Conservation (phyloP, 2,888 invertebrate genomes). For the Harpalus rubripes region DNA sequence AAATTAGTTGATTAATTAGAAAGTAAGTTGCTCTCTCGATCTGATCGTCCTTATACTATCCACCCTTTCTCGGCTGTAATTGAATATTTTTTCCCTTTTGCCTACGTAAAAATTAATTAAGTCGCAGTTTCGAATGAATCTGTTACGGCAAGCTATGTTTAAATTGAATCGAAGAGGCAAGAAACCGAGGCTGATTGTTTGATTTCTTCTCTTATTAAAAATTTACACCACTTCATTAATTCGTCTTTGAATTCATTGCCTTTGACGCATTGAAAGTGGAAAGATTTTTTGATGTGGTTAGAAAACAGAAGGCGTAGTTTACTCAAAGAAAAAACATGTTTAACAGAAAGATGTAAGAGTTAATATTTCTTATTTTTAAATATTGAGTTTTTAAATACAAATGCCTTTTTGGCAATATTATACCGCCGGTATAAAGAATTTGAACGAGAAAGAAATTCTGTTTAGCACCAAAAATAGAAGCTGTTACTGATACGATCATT, state of each 20-base stretch:
- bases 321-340: background rate
- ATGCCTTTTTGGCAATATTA: too few relatives aligned
- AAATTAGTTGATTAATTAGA: conserved; percentile 74
- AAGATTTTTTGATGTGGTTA: conserved; percentile 40
- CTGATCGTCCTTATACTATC: conserved; percentile 55
- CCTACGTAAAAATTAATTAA: conserved; percentile 65
- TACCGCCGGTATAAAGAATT: too few relatives aligned
- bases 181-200: conserved; percentile 54
- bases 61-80: conserved; percentile 59
- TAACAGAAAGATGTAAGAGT: background rate
- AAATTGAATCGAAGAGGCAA: conserved; percentile 58
- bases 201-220: conserved; percentile 62
- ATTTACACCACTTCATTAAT: conserved; percentile 56
- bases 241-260: conserved; percentile 58
- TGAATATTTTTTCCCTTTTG: conserved; percentile 65
- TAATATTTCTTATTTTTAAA: too few relatives aligned
- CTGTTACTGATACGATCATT: too few relatives aligned
- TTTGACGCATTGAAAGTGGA: conserved; percentile 41
- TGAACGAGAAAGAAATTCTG: too few relatives aligned
- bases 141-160: conserved; percentile 59
- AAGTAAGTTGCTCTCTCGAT: conserved; percentile 66
- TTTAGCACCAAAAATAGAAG: too few relatives aligned
- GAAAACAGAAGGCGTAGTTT: conserved; percentile 14
- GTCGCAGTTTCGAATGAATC: conserved; percentile 58
- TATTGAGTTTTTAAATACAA: too few relatives aligned